Conservation (phyloP, 2,888 invertebrate genomes). For the Ophraella communa region DNA sequence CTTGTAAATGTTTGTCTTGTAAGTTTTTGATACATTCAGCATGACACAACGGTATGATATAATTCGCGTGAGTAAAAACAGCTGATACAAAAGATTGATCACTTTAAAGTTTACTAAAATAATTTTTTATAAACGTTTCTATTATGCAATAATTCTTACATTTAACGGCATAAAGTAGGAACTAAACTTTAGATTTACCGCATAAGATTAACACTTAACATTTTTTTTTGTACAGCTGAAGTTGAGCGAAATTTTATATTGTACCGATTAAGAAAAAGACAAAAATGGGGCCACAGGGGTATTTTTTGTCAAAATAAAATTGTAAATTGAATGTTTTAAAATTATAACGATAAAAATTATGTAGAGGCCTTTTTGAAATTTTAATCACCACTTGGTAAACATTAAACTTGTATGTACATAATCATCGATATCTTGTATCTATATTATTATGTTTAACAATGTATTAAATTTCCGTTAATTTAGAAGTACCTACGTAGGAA, state of each 20-base stretch:
- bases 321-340: slow-evolving; percentile 30
- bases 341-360: slow-evolving; percentile 32
- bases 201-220: too few species aligned
- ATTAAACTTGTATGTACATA: slow-evolving; percentile 24
- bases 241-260: not conserved
- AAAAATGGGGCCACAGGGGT: slow-evolving; percentile 38
- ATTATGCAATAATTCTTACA: too few species aligned
- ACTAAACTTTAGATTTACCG: too few species aligned
- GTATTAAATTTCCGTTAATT: slow-evolving; percentile 6
- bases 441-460: slow-evolving; percentile 17
- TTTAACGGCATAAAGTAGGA: too few species aligned
- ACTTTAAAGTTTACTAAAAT: too few species aligned
- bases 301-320: slow-evolving; percentile 23
- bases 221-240: too few species aligned
- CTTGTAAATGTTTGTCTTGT: not conserved
- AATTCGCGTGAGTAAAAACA: not conserved
- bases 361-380: slow-evolving; percentile 34
- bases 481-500: not conserved
- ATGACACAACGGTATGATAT: not conserved
- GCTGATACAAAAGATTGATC: not conserved
- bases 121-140: too few species aligned
- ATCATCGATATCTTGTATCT: slow-evolving; percentile 17
- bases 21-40: not conserved
- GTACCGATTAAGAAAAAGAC: not conserved
- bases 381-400: slow-evolving; percentile 21